Conservation (phyloP, 1,140 invertebrate genomes). For the Notospermus geniculatus region DNA sequence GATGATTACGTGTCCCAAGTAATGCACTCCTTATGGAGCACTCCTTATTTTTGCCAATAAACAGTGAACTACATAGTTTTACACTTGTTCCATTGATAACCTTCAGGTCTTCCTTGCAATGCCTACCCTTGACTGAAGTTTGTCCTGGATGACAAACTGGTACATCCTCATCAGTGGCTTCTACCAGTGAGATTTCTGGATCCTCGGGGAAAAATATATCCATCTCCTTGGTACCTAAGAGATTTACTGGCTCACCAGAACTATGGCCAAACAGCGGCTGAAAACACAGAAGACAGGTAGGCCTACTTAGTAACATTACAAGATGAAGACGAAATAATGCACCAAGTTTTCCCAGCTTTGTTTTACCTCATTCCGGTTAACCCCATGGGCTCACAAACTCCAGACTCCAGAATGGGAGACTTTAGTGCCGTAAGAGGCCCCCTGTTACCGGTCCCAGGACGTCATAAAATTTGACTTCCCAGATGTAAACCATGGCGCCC, state of each 20-base stretch:
- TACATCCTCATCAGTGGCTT: conserved; percentile 1
- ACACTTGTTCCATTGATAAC: background rate
- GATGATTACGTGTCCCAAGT: too few species aligned
- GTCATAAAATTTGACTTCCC: too few species aligned
- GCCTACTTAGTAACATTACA: background rate
- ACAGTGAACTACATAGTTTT: background rate
- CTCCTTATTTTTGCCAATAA: too few species aligned
- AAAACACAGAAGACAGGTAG: conserved; percentile 15
- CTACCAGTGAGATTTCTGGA: conserved; percentile 4
- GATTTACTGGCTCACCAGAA: conserved; percentile 26
- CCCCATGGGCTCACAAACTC: too few species aligned
- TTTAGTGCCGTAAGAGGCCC: too few species aligned
- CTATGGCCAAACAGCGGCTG: conserved; percentile 46
- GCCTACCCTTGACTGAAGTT: conserved; percentile 43
- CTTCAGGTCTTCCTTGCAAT: too few species aligned
- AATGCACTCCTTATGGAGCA: too few species aligned
- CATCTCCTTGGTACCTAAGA: conserved; percentile 31
- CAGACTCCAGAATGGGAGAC: too few species aligned
- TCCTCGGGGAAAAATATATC: conserved; percentile 24
- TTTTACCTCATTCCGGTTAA: too few species aligned
- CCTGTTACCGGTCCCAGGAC: too few species aligned
- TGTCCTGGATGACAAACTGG: conserved; percentile 26
- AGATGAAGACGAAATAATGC: background rate
- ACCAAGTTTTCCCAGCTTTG: too few species aligned
- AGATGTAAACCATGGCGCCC: too few species aligned